These are phyloP conservation scores for Mellivora capensis DNA, from an alignment of 2,113 vertebrate genomes.

Conservation along the genomic window DNA sequence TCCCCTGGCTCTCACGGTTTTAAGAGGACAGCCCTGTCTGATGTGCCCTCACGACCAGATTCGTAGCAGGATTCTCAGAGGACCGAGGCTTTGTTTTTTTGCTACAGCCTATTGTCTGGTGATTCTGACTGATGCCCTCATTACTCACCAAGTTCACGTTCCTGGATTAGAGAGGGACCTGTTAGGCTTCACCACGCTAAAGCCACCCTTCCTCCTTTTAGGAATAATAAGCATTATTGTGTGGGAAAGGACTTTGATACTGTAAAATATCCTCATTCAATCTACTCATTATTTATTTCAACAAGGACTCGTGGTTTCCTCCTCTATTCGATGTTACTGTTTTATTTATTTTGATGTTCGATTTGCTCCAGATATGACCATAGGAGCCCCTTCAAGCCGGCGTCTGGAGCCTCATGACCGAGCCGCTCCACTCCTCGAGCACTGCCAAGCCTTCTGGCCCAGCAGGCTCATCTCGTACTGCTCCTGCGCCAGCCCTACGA, in stretches of 20 bases:
- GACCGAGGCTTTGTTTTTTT: background rate
- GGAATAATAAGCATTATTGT: background rate
- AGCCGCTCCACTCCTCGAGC: no score
- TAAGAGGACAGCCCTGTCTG: background rate
- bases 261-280: background rate
- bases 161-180: background rate
- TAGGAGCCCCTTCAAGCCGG: background rate
- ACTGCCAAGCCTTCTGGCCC: background rate
- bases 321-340: background rate
- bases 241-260: background rate
- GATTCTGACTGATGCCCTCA: background rate
- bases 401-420: background rate
- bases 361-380: background rate
- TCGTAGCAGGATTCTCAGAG: background rate
- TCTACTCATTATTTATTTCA: background rate
- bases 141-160: background rate
- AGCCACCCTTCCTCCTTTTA: background rate
- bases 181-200: background rate
- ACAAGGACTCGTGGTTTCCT: background rate
- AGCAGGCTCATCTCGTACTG: background rate
- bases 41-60: fast-evolving
- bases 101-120: background rate
- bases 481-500: background rate
- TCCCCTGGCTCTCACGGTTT: background rate
- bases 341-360: background rate